Evolutionary conservation across 2,797 vertebrate species (phyloP).

Genomic region (Heterohyrax brucei): DNA sequence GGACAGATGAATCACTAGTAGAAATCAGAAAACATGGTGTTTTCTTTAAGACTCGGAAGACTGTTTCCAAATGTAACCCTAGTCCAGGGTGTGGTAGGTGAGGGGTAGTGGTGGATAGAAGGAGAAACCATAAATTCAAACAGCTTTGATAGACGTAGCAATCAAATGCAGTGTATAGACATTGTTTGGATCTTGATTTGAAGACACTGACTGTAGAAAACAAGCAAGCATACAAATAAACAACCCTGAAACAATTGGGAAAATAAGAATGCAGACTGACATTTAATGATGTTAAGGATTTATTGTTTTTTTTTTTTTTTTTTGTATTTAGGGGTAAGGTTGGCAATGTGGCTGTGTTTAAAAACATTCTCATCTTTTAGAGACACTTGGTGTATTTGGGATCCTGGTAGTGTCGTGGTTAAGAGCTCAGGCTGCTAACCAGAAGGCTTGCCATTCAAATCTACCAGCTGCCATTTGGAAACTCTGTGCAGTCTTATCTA

Average conservation of each 20-base stretch:
- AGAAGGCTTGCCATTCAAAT: too few relatives aligned
- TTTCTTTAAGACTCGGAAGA: slow-evolving; percentile 21
- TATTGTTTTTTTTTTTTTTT: not conserved
- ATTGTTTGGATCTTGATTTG: slow-evolving; percentile 43
- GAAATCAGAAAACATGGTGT: slow-evolving; percentile 31
- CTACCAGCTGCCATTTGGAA: too few relatives aligned
- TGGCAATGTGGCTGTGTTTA: not conserved
- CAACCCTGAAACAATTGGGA: not conserved
- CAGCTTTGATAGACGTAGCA: not conserved
- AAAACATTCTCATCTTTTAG: slow-evolving; percentile 26
- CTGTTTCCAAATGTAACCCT: not conserved
- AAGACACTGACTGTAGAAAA: not conserved
- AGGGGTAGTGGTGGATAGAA: not conserved
- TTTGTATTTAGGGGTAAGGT: not conserved
- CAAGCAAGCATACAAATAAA: not conserved
- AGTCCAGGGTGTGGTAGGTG: not conserved
- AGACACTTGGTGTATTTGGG: not conserved
- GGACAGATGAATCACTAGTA: not conserved
- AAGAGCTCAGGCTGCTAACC: too few relatives aligned
- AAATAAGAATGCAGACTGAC: not conserved
- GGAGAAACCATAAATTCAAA: slow-evolving; percentile 28
- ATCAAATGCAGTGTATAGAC: not conserved
- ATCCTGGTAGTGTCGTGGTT: too few relatives aligned
- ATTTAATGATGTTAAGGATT: slow-evolving; percentile 10
- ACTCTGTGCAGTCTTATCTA: too few relatives aligned